Evolutionary conservation across 2,113 vertebrate genomes (phyloP), one percentile per base, ranked within the genome.

Genomic region (Trochalopteron elliotii): DNA sequence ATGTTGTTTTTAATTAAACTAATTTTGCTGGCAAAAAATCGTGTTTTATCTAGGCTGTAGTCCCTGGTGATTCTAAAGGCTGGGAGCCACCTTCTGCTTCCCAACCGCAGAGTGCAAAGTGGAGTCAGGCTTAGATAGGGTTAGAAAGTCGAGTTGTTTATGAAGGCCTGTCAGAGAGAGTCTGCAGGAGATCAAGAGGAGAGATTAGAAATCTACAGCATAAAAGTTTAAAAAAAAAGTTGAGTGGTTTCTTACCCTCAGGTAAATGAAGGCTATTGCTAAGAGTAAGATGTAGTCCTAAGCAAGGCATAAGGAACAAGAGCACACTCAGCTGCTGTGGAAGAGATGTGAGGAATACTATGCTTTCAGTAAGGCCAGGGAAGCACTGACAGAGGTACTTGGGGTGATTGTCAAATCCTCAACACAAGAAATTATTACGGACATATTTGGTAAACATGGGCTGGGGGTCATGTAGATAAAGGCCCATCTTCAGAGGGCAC

Each of bases 301-400:
- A 50, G 17, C 28, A 77, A 56, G 23, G 17, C 45, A 1, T 55
- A 28, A 79, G 33, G 30, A 53, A 10, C 9, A 37, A 25, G 31
- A 92, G n/a, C 24, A 69, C 18, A 49, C 56, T 83, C 25, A 31
- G 21, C 22, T 83, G 31, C 19, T 75, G 11, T 56, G n/a, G 33
- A 5, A 27, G 50, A 37, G 7, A 4, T 25, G 7, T 1, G 4
- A 79, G 28, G 11, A 60, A 6, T 42, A 30, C 12, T 18, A 4
- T 67, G 15, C 53, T 86, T 67, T 40, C 5, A 5, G 4, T 79
- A 18, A 52, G 67, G 11, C 15, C 33, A 47, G 12, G 35, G 14
- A 67, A 82, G 14, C 25, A 12, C 42, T 35, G 24, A 27, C 0
- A 0, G 10, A 20, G 42, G 6, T 63, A 7, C 0, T 0, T 44